phyloP scores from a whole-genome alignment of 2,888 invertebrate genomes.

The Drosophila subsilvestris region DNA sequence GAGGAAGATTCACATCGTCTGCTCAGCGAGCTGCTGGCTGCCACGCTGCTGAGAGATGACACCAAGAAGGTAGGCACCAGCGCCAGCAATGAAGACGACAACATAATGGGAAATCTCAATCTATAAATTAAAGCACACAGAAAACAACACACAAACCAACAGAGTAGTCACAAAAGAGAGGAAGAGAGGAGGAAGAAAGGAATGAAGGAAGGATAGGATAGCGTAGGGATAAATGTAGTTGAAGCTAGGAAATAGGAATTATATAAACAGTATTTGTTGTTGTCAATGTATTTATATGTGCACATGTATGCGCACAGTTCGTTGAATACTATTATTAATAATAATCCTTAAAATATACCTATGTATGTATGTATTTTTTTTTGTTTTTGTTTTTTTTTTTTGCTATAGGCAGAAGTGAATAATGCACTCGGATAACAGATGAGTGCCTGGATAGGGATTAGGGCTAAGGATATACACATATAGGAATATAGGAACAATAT shows the following conservation, averaged over 20 bases:
- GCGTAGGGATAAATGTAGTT: background rate
- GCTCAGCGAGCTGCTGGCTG: slow-evolving; percentile 70
- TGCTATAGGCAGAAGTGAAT: no score
- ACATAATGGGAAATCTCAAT: slow-evolving; percentile 73
- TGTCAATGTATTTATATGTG: background rate
- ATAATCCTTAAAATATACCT: background rate
- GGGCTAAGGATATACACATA: background rate
- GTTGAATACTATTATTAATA: background rate
- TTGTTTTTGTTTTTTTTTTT: no score
- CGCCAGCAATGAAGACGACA: slow-evolving; percentile 59
- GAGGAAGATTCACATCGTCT: slow-evolving; percentile 29
- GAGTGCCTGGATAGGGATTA: background rate
- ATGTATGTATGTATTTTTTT: background rate
- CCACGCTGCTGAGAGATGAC: slow-evolving; percentile 66
- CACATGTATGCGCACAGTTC: background rate
- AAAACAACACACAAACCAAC: slow-evolving; percentile 21
- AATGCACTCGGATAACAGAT: no score
- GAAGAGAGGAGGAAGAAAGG: background rate
- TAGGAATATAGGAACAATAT: background rate
- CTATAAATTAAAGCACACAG: slow-evolving; percentile 41
- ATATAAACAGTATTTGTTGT: background rate
- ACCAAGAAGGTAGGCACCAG: slow-evolving; percentile 70
- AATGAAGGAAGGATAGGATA: background rate
- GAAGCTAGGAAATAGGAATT: background rate
- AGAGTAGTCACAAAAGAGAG: background rate